A percentile compares a stretch with the other conserved stretches of the same genome.
Evolutionary conservation across 2,797 vertebrate species (phyloP).

Genomic region (Mus spretus): DNA sequence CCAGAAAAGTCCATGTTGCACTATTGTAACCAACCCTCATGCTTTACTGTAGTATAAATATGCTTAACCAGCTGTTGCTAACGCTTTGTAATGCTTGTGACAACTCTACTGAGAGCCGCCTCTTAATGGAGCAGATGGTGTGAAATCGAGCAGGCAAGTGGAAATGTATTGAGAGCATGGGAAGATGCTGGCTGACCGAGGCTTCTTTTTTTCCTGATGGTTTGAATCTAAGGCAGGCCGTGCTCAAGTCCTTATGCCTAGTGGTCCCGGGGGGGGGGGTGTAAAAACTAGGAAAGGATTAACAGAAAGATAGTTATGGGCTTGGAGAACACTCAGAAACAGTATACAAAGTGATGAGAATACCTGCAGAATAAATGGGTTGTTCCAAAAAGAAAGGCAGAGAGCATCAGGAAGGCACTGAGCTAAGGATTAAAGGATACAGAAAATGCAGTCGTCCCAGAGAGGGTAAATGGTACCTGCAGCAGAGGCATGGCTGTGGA

Average conservation of each 20-base stretch:
- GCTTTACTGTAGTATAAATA: slow-evolving; percentile 83
- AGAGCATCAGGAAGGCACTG: neutral
- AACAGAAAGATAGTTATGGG: neutral
- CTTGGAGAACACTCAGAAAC: neutral
- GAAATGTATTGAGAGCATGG: neutral
- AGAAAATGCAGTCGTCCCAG: neutral
- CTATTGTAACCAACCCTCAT: slow-evolving; percentile 66
- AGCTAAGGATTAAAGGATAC: neutral
- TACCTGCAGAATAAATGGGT: neutral
- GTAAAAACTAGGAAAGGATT: neutral
- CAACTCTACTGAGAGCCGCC: slow-evolving; percentile 72
- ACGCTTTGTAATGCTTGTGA: slow-evolving; percentile 78
- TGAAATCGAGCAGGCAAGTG: slow-evolving; percentile 61
- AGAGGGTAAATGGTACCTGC: neutral
- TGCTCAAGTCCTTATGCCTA: neutral
- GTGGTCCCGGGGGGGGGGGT: neutral
- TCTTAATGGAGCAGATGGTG: slow-evolving; percentile 80
- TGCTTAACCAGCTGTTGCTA: slow-evolving; percentile 75
- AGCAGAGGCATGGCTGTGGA: too few relatives aligned
- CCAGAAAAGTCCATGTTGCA: slow-evolving; percentile 50
- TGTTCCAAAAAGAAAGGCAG: slow-evolving; percentile 30
- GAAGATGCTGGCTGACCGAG: neutral
- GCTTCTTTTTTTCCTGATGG: neutral
- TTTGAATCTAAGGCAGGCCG: neutral
- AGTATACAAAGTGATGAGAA: neutral